Base-by-base conservation (phyloP, 2,113 vertebrate species). In the Bolborhynchus lineola region DNA sequence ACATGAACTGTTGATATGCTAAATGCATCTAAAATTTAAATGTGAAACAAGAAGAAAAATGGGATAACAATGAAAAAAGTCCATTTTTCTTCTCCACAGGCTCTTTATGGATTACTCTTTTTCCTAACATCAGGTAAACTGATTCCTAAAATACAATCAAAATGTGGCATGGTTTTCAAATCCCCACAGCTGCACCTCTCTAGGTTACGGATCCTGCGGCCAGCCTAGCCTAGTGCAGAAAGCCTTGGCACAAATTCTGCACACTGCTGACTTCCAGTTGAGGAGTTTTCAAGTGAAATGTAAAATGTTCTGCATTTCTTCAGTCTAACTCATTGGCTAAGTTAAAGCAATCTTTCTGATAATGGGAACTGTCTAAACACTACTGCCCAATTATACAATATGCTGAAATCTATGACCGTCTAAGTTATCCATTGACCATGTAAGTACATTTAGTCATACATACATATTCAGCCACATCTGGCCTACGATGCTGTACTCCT, bases 21-120 rank as follows among this genome's bases (percentile, higher is more conserved):
- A 88, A 95, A 95, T 67, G 37, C 63, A 91, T 79, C 95, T 91
- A 84, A 90, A 91, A 88, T 87, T 82, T 76, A 88, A 93, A 88
- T 85, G 57, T 13, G 25, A 86, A 93, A 69, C 2, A 7, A 82
- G 12, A 72, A n/a, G 33, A 15, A 78, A 86, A 92, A 65, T 17
- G 44, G 59, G 37, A 25, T 83, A 88, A 91, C 63, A 88, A 0
- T 41, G 64, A 52, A 46, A 90, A 94, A 84, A 35, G 55, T 53
- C 28, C 24, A 21, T 42, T 75, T 64, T 46, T 75, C 37, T 75
- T 70, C 44, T 26, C 29, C n/a, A 21, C 2, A 17, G 57, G 35
- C 8, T 87, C 39, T 68, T 82, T 13, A 55, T 1, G 10, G 52
- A 85, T 50, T 64, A 35, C 5, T 62, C 8, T 19, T 90, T 88